These are phyloP conservation scores for Mythimna impura DNA, from an alignment of 2,888 invertebrate genomes.

Conservation along the genomic window DNA sequence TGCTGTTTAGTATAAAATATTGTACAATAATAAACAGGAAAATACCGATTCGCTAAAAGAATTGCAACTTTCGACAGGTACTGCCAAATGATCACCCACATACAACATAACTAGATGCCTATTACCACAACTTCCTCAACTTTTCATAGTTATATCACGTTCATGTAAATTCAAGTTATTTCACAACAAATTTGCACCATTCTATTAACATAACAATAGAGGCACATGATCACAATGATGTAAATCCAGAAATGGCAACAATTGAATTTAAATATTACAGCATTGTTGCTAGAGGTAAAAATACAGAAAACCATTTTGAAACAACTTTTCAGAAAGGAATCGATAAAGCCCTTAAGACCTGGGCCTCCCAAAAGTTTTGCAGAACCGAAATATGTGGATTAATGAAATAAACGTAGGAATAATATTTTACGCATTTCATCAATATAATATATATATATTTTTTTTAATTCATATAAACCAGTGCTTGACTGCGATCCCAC, in stretches of 20 bases:
- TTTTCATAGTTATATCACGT: conserved; percentile 22
- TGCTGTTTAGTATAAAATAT: too few relatives aligned
- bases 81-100: neutral
- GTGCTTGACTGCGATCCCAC: too few relatives aligned
- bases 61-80: conserved; percentile 13
- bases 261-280: conserved; percentile 1
- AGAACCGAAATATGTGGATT: neutral
- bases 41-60: conserved; percentile 6
- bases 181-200: conserved; percentile 28
- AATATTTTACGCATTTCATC: conserved; percentile 9
- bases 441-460: too few relatives aligned
- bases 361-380: conserved; percentile 8
- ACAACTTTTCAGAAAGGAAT: conserved; percentile 28
- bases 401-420: conserved; percentile 15
- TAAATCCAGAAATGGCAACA: conserved; percentile 12
- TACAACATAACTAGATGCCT: neutral
- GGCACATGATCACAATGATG: neutral
- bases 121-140: conserved; percentile 23
- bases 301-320: conserved; percentile 1
- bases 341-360: conserved; percentile 7
- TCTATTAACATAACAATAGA: conserved; percentile 23
- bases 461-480: too few relatives aligned
- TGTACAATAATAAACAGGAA: too few relatives aligned
- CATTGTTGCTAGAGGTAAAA: conserved; percentile 1
- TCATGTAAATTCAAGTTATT: conserved; percentile 43